Conservation (phyloP, 1,140 invertebrate genomes). For the Cardiocondyla obscurior region DNA sequence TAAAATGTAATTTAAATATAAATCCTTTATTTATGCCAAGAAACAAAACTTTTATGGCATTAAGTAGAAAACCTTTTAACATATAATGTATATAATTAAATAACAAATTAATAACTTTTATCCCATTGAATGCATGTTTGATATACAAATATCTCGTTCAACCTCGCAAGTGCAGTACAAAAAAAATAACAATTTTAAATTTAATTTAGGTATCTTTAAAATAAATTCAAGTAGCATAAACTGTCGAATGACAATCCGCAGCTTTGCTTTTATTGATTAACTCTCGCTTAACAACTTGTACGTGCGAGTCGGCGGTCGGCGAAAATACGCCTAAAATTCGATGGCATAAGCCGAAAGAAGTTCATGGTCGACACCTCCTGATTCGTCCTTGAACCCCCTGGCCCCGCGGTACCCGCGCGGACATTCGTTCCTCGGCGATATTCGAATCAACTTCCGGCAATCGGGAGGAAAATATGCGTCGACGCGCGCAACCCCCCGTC, state of each 20-base stretch:
- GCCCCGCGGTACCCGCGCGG: neutral
- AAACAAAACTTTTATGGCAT: neutral
- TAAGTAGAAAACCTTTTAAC: neutral
- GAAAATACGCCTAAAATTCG: conserved; percentile 43
- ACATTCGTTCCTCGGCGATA: conserved; percentile 30
- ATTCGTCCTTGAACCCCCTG: conserved; percentile 64
- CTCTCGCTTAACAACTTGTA: neutral
- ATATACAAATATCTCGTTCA: too few species aligned
- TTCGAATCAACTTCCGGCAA: conserved; percentile 65
- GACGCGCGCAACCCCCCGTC: conserved; percentile 32
- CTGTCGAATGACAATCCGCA: neutral
- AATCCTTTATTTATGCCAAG: neutral
- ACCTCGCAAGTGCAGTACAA: too few species aligned
- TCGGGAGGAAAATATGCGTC: conserved; percentile 55
- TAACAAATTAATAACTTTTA: neutral
- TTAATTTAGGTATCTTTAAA: too few species aligned
- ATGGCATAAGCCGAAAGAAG: conserved; percentile 42
- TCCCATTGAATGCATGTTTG: too few species aligned
- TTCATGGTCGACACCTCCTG: conserved; percentile 60
- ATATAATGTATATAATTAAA: neutral
- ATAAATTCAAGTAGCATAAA: neutral
- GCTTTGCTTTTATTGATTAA: neutral
- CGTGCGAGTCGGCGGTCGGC: neutral
- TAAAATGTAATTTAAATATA: conserved; percentile 20
- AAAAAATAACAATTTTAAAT: too few species aligned